Evolutionary conservation across 37 sponge, comb jelly and placozoan genomes (phyloP), one percentile per base, ranked within the genome.

Genomic region (Ianthella basta): DNA sequence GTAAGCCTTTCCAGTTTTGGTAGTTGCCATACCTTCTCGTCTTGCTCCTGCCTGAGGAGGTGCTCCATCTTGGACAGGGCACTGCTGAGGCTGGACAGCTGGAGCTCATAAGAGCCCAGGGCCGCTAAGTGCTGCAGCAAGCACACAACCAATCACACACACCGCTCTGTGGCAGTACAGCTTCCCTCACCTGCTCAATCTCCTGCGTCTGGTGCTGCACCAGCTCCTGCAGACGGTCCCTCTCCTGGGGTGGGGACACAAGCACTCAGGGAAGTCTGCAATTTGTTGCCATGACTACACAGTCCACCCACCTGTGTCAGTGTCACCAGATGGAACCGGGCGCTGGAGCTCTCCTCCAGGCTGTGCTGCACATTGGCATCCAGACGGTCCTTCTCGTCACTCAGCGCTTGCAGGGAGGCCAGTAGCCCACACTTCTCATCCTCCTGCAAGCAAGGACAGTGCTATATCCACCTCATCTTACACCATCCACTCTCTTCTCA

Each of bases 61-160:
- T 80, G 86, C 55, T 95, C 93, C 91, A 92, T 86, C 79, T 90
- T 90, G 19, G 96, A 67, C 16, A 95, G 86, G 6, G 92, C 88
- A 23, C 41, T 82, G 15, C 86, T 95, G 36, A 92, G 65, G 39
- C 79, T 88, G 37, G 93, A 90, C 33, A 92, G 60, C 79, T 95
- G 96, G 18, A 87, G 81, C 79, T 92, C 93, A 56, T 92, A 92
- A n/a, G 86, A 38, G 30, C 86, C 56, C 60, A 92, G 77, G 0
- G 91, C 68, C 25, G 85, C 80, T 59, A 89, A 13, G 79, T 89
- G 88, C 82, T 90, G 54, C 35, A 59, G 36, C 14, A 41, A 24
- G 53, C 8, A 44, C 6, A 44, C 6, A 3, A 3, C 50, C 50
- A 3, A 3, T 8, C 50, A 10, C 50, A 44, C 50, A 44, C 50